These are phyloP conservation scores for Muntiacus muntjak DNA, from an alignment of 2,113 vertebrate species.

Conservation along the genomic window DNA sequence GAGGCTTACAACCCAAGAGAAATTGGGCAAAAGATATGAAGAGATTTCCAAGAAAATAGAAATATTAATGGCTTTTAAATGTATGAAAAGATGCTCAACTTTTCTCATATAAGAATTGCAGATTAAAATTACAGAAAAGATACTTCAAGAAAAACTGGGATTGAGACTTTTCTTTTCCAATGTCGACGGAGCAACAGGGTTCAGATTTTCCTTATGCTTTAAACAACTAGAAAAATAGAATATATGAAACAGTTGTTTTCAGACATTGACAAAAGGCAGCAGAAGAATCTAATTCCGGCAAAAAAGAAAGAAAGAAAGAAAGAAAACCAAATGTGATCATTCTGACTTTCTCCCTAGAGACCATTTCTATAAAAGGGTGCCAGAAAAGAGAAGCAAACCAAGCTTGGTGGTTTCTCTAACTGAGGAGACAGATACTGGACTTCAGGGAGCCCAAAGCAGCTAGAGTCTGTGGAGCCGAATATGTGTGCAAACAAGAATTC, in stretches of 20 bases:
- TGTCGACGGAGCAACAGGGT: neutral
- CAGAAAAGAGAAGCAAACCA: neutral
- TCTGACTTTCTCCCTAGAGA: neutral
- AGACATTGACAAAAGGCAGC: neutral
- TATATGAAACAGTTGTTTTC: neutral
- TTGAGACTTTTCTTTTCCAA: neutral
- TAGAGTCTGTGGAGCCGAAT: neutral
- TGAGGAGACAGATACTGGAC: neutral
- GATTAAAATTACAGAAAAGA: neutral
- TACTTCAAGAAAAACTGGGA: neutral
- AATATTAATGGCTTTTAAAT: neutral
- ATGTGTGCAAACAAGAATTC: neutral
- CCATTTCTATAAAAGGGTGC: neutral
- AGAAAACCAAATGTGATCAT: neutral
- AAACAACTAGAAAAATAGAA: neutral
- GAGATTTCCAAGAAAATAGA: neutral
- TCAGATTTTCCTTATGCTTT: neutral
- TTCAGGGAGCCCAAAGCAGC: neutral
- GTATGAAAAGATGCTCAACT: neutral
- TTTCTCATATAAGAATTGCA: neutral
- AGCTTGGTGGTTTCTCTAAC: neutral
- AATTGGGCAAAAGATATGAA: neutral
- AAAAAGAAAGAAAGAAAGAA: accelerated
- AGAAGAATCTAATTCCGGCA: neutral
- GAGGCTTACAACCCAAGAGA: neutral